Evolutionary conservation across 2,888 invertebrate genomes (phyloP).

Genomic region (Drosophila gaucha): DNA sequence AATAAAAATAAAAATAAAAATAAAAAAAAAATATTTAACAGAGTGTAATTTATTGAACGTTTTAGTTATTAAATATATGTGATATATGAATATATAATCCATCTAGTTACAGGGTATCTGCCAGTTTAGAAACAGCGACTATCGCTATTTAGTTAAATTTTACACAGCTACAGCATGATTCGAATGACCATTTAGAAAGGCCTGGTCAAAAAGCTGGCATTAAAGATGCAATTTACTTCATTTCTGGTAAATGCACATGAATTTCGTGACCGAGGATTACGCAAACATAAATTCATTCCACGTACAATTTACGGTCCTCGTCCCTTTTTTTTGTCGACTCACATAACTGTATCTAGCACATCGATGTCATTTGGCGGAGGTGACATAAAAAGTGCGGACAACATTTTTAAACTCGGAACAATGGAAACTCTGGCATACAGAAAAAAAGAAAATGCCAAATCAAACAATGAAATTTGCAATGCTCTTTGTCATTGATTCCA

Average conservation of each 20-base stretch:
- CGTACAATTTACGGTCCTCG: constrained; percentile 8
- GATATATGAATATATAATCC: too few species aligned
- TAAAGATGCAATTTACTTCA: constrained; percentile 22
- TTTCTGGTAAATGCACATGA: constrained; percentile 27
- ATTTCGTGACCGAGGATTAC: constrained; percentile 27
- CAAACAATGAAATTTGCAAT: constrained; percentile 72
- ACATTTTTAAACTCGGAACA: constrained; percentile 61
- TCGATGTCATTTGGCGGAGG: constrained; percentile 64
- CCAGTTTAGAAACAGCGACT: too few species aligned
- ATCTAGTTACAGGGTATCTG: too few species aligned
- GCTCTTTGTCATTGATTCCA: constrained; percentile 62
- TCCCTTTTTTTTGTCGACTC: constrained; percentile 1
- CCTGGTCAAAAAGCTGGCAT: background rate
- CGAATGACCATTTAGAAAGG: background rate
- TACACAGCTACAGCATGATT: background rate
- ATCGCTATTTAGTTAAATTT: background rate
- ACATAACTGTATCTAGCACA: constrained; percentile 18
- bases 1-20: too few species aligned
- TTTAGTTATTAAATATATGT: too few species aligned
- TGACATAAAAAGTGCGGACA: constrained; percentile 65
- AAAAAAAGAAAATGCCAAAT: constrained; percentile 31
- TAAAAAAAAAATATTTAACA: too few species aligned
- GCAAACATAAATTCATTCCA: constrained; percentile 15
- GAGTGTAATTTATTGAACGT: too few species aligned
- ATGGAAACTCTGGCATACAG: constrained; percentile 16